Conservation (phyloP, 2,113 vertebrate genomes). For the Xenopus borealis region DNA sequence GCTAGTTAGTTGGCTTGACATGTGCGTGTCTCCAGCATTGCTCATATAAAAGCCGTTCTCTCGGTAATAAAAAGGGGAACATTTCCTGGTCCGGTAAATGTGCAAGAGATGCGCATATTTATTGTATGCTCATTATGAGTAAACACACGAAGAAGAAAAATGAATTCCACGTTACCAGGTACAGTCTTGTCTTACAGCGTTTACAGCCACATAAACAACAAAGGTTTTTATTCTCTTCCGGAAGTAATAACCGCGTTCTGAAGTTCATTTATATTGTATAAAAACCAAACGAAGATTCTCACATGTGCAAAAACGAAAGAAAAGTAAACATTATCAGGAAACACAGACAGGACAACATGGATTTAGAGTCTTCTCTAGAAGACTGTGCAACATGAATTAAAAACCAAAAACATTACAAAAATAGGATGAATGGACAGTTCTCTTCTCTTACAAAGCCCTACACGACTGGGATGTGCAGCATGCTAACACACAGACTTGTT, state of each 20-base stretch:
- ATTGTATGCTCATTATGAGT: constrained; percentile 77
- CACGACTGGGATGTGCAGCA: constrained; percentile 73
- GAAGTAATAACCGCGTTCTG: constrained; percentile 66
- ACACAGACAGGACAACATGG: constrained; percentile 64
- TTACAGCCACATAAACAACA: constrained; percentile 76
- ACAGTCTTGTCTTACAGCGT: constrained; percentile 82
- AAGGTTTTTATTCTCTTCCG: constrained; percentile 50
- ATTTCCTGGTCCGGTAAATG: constrained; percentile 26
- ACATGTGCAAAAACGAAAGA: constrained; percentile 75
- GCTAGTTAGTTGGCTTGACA: too few relatives aligned
- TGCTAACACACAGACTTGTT: constrained; percentile 75
- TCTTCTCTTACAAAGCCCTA: constrained; percentile 70
- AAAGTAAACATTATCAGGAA: constrained; percentile 70
- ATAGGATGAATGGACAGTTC: constrained; percentile 73
- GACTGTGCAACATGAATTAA: constrained; percentile 75
- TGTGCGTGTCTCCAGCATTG: too few relatives aligned
- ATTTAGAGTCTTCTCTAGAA: constrained; percentile 36
- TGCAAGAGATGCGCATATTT: constrained; percentile 76
- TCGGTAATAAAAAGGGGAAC: too few relatives aligned
- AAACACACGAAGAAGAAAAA: constrained; percentile 78
- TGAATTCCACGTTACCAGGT: constrained; percentile 75
- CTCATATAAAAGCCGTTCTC: too few relatives aligned
- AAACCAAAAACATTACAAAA: constrained; percentile 68
- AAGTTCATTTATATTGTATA: constrained; percentile 75
- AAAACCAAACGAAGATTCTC: constrained; percentile 75